Base-by-base conservation (phyloP, 2,888 invertebrate genomes). In the Ophion obscuratus region DNA sequence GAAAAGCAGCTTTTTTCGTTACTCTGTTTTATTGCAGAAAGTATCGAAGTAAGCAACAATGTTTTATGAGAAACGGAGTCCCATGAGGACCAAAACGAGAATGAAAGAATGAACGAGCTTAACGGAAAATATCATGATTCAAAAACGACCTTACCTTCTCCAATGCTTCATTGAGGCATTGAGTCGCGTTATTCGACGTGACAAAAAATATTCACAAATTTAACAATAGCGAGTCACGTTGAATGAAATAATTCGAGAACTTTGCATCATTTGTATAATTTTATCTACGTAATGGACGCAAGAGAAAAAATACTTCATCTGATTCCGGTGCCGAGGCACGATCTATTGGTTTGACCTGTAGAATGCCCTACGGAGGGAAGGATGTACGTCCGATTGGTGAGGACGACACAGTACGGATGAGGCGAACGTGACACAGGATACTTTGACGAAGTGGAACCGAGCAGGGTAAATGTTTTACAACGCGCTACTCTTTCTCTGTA, bases 361-460 rank as follows among this genome's bases (percentile, higher is more conserved):
- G 14, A 71, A 47, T 71, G 20, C 10, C 40, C 17, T 67, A 14
- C 17, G 14, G n/a, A 67, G 40, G 47, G 24, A 67, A 57, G 24
- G 44, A 40, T 57, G 44, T 73, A 66, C 40, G 40, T 87, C 85
- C 90, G 90, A 91, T 92, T 87, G 87, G 87, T 85, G 88, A 88
- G 89, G 88, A 91, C 90, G 90, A 92, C 91, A 91, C 92, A 90
- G 89, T 91, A 89, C 89, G 91, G 89, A 89, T 86, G 73, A 79
- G 80, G 57, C 40, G 57, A 70, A 79, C 74, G 83, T 79, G 83
- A 68, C 24, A 62, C 40, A 31, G 57, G 61, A 67, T 36, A 70
- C 14, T 47, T 47, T 14, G 47, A 47, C 14, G 10, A 14, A 47
- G 10, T 14, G 14, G 14, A 47, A 14, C 14, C 47, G 47, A 14